Conservation (phyloP, 2,797 vertebrate species). For the Euphonia xanthogaster region DNA sequence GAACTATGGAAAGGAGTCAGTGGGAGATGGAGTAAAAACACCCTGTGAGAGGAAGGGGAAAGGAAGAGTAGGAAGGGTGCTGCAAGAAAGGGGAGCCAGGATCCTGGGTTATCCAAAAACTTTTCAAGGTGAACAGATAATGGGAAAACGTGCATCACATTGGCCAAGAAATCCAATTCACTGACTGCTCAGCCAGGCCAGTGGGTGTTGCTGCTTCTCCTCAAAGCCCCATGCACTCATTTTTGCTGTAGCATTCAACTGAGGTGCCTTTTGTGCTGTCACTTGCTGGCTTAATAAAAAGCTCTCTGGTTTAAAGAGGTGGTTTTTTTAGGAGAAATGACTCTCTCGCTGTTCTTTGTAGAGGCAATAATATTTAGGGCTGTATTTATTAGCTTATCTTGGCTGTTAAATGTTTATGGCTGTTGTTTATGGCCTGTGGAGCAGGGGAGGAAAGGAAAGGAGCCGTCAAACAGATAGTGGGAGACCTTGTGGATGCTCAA, state of each 20-base stretch:
- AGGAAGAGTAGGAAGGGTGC: background rate
- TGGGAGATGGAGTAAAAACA: background rate
- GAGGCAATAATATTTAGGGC: constrained; percentile 53
- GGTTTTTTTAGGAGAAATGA: background rate
- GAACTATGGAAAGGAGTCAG: background rate
- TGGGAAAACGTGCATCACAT: background rate
- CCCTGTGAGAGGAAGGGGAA: background rate
- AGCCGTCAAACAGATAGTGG: constrained; percentile 27
- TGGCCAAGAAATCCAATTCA: background rate
- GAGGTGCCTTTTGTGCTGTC: constrained; percentile 24
- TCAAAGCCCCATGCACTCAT: background rate
- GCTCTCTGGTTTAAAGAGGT: background rate
- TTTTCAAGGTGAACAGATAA: background rate
- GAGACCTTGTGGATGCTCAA: constrained; percentile 30
- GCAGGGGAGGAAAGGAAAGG: constrained; percentile 40
- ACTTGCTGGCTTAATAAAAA: constrained; percentile 49
- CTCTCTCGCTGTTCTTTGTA: constrained; percentile 32
- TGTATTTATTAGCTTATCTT: constrained; percentile 74
- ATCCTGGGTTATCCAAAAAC: background rate
- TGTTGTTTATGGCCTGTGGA: constrained; percentile 58
- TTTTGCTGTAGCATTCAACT: background rate
- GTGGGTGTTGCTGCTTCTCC: background rate
- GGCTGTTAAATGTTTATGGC: constrained; percentile 63
- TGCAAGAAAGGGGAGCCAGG: background rate
- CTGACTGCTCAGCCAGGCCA: background rate